phyloP scores from a whole-genome alignment of 2,797 vertebrate species.

The Catostomus latipinnis region DNA sequence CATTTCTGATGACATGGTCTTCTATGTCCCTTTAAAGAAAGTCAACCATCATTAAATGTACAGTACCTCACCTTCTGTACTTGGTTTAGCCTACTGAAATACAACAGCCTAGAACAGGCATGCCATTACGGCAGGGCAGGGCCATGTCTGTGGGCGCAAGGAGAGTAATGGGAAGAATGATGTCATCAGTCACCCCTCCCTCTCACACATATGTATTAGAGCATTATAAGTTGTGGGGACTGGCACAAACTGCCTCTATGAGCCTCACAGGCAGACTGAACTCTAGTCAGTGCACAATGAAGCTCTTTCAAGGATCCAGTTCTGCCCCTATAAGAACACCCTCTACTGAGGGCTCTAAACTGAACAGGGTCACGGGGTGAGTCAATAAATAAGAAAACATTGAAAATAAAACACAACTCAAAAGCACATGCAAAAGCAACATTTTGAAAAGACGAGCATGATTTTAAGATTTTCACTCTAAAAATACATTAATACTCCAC shows the following conservation, averaged over 20 bases:
- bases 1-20: not conserved
- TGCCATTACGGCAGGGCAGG: not conserved
- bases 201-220: slow-evolving; percentile 63
- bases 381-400: slow-evolving; percentile 24
- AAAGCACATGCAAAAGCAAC: slow-evolving; percentile 44
- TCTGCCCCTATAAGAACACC: slow-evolving; percentile 61
- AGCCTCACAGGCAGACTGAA: slow-evolving; percentile 61
- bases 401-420: slow-evolving; percentile 6
- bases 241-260: slow-evolving; percentile 81
- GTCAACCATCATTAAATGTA: not conserved
- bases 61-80: not conserved
- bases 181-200: slow-evolving; percentile 43
- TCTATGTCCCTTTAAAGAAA: not conserved
- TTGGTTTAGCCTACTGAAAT: not conserved
- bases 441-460: not conserved
- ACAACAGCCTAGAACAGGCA: not conserved
- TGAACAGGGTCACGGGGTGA: slow-evolving; percentile 10
- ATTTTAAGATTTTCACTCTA: no score
- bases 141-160: not conserved
- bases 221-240: slow-evolving; percentile 73
- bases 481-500: no score
- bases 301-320: slow-evolving; percentile 65
- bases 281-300: slow-evolving; percentile 72
- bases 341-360: slow-evolving; percentile 57
- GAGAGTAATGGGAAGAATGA: slow-evolving; percentile 11